Conservation (phyloP, 2,113 vertebrate genomes). For the Ailuropoda melanoleuca region DNA sequence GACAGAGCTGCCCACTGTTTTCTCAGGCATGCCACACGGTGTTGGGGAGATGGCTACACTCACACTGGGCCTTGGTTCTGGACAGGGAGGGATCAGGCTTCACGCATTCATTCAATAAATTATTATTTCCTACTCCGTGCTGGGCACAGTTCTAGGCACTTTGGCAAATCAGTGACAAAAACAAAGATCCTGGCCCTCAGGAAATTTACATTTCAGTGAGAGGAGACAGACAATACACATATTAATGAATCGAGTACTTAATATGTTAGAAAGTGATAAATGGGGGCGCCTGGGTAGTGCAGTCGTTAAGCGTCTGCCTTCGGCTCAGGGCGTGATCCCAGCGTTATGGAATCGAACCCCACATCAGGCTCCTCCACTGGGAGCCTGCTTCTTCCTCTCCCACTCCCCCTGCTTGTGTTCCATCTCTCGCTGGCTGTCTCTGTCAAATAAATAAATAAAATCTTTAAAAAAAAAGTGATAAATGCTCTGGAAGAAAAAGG, state of each 20-base stretch:
- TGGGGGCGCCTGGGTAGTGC: no score
- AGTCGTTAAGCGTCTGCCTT: no score
- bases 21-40: neutral
- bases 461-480: neutral
- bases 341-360: no score
- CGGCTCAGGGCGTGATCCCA: no score
- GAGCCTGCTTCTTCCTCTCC: no score
- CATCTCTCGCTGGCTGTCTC: no score
- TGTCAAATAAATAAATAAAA: no score
- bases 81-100: no score
- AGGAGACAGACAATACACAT: neutral
- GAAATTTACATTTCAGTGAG: neutral
- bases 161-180: neutral
- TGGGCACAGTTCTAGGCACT: neutral
- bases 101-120: neutral
- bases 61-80: neutral
- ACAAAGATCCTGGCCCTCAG: neutral
- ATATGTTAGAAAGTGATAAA: neutral
- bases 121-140: neutral
- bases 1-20: neutral
- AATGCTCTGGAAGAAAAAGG: neutral
- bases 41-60: accelerated
- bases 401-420: no score
- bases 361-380: no score
- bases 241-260: neutral